These are phyloP conservation scores for Phoxinus phoxinus DNA, from an alignment of 2,113 vertebrate species.

Conservation along the genomic window DNA sequence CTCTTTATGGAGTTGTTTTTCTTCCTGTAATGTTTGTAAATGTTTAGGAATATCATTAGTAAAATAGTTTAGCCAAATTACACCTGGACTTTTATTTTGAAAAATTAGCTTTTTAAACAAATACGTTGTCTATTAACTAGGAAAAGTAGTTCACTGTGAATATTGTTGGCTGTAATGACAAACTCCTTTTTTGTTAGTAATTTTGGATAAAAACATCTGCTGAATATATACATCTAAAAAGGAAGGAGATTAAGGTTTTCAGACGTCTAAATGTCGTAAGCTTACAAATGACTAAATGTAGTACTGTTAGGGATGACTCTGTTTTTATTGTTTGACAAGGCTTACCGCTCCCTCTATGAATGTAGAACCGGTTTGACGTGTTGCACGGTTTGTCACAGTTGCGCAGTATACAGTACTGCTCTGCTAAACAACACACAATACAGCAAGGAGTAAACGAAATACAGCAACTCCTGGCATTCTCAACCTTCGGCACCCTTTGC, in stretches of 20 bases:
- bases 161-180: neutral
- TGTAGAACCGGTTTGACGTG: conserved; percentile 46
- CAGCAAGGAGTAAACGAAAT: neutral
- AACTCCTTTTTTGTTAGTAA: neutral
- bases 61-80: neutral
- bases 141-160: too few relatives aligned
- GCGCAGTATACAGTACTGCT: neutral
- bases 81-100: neutral
- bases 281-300: neutral
- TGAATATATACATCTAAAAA: neutral
- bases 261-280: neutral
- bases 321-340: neutral
- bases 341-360: conserved; percentile 28
- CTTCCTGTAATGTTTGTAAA: neutral
- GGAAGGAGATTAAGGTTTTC: neutral
- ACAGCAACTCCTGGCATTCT: neutral
- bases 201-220: neutral
- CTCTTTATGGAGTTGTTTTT: neutral
- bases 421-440: neutral
- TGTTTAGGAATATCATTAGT: neutral
- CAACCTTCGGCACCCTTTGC: neutral
- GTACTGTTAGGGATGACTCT: neutral
- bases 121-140: too few relatives aligned
- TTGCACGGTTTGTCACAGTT: conserved; percentile 3
- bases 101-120: too few relatives aligned